Percentiles rank a stretch among this genome's conserved stretches.
These are phyloP conservation scores for Motacilla alba DNA, from an alignment of 2,113 vertebrate species.

Conservation along the genomic window DNA sequence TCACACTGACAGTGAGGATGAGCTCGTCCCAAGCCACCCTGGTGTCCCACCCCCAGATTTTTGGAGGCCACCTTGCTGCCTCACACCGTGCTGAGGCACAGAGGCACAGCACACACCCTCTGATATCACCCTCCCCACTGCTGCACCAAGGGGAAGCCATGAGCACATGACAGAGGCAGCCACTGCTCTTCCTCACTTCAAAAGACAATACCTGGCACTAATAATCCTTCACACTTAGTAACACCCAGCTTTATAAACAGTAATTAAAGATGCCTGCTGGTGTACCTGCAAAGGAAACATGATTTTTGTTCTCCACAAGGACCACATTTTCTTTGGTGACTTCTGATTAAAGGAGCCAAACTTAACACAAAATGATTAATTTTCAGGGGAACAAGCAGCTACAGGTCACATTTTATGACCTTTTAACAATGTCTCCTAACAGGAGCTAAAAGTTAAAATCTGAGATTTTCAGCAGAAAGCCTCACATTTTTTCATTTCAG, in stretches of 20 bases:
- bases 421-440: neutral
- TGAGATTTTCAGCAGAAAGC: neutral
- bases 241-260: slow-evolving; percentile 7
- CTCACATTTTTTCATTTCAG: neutral
- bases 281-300: slow-evolving; percentile 7
- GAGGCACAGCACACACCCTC: neutral
- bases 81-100: neutral
- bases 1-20: neutral
- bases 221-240: neutral
- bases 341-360: slow-evolving; percentile 1
- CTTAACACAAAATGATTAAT: neutral
- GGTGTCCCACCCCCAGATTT: neutral
- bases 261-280: slow-evolving; percentile 32
- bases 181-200: slow-evolving; percentile 23
- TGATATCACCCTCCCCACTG: neutral
- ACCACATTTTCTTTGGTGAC: neutral
- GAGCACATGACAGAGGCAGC: neutral
- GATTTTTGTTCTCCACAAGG: neutral
- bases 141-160: neutral
- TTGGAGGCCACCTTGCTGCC: neutral
- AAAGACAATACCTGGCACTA: neutral
- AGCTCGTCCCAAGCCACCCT: neutral
- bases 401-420: neutral
- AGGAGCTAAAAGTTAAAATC: neutral
- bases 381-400: neutral